Evolutionary conservation across 2,888 invertebrate species (phyloP), one percentile per base, ranked within the genome.

Genomic region (Phanerotoma sp.): DNA sequence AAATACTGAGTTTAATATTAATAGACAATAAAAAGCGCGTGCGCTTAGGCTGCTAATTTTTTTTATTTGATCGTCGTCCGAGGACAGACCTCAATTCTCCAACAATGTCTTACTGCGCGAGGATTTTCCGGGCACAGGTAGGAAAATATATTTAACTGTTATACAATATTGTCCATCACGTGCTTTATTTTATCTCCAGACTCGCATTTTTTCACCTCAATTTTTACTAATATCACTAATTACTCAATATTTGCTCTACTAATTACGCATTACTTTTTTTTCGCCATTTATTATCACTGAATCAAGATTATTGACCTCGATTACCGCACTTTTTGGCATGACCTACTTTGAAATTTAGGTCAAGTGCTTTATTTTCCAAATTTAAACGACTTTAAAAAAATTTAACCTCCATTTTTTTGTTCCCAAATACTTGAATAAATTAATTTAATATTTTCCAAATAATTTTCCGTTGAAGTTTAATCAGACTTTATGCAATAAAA

Each of bases 71-170:
- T 46, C 32, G 42, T 49, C 52, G n/a, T n/a, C n/a, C n/a, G n/a
- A 46, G 58, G 62, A 56, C 55, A 57, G 56, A 47, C 56, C 57
- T 61, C 54, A 42, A 56, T 58, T 62, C 49, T 51, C 55, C 65
- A 67, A 83, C 81, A 82, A 88, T 88, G 87, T 87, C 86, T 80
- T 86, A 87, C 84, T 87, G 86, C 84, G 84, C 83, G 75, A 81
- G 87, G 83, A 86, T 87, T 84, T 83, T 87, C 81, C 86, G 85
- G 82, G 85, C 85, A 83, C 87, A 87, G 83, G 88, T 87, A 82
- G 81, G 79, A 48, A 38, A 38, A 18, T 20, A 32, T 41, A 32
- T 22, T 30, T 35, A 4, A 7, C 32, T 28, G 2, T 30, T 10
- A 16, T 6, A 45, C 22, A 15, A 10, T 20, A 37, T 38, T 15